Base-by-base conservation (phyloP, 2,888 invertebrate genomes). In the Eucera pruinosa region DNA sequence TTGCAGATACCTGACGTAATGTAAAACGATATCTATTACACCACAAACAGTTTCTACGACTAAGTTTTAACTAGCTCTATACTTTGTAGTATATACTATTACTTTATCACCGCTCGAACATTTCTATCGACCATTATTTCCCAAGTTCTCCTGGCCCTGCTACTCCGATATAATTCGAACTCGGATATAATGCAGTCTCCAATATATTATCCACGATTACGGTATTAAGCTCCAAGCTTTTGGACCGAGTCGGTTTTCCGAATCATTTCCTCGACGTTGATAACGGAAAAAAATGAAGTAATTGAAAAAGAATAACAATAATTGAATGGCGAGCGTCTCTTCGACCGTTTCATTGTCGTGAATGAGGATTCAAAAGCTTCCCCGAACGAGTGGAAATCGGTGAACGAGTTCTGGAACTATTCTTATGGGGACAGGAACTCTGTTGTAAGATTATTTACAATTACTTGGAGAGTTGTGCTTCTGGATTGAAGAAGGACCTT, bases 51-150 rank as follows among this genome's bases (percentile, higher is more conserved):
- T 74, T 75, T 69, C 72, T 57, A 30, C 58, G 54, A 80, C 80
- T 55, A 80, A 80, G 80, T 80, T 80, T 80, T 80, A 80, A 80
- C 74, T 80, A 80, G 80, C 74, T 73, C 62, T 73, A 80, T 80
- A 78, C 66, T 72, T 68, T 69, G 50, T 54, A 23, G 58, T 76
- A 60, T 68, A 81, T 64, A 80, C 66, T 72, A 62, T 70, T 68
- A 70, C 84, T 82, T 82, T 80, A 82, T 80, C 82, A 78, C 75
- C 61, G 82, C 48, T 70, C 72, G 69, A 84, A 71, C 82, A 80
- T 84, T 84, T 84, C 80, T 82, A 75, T 78, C 70, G 81, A 61
- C 79, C 73, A 79, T 84, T 83, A 84, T 76, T 84, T 77, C 54
- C 72, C 48, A 69, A 83, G 76, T 83, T 83, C 69, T 66, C 50